Evolutionary conservation across 2,888 invertebrate species (phyloP).

Genomic region (Tridacna crocea): DNA sequence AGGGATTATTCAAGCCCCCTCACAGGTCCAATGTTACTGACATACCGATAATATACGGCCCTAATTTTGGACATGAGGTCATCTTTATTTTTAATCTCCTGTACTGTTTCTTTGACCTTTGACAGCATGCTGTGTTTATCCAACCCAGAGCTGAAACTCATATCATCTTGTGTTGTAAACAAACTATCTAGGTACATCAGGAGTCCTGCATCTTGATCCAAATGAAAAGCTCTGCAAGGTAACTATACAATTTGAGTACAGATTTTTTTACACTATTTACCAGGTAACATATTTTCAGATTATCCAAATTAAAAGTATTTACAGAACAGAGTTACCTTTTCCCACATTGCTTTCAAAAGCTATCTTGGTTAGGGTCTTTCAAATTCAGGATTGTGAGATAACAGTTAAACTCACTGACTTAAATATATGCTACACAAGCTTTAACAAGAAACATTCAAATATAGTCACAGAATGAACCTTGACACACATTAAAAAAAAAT

Average conservation of each 20-base stretch:
- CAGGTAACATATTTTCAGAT: too few species aligned
- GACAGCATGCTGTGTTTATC: slow-evolving; percentile 32
- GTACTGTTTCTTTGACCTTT: slow-evolving; percentile 56
- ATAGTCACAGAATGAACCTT: too few species aligned
- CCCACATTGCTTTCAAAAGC: too few species aligned
- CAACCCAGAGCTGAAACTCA: neutral
- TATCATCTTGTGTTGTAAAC: slow-evolving; percentile 60
- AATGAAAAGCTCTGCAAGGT: slow-evolving; percentile 68
- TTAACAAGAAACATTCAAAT: too few species aligned
- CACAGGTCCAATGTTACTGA: neutral
- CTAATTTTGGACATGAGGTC: slow-evolving; percentile 62
- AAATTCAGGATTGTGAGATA: too few species aligned
- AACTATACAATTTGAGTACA: neutral
- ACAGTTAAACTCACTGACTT: too few species aligned
- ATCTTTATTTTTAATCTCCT: slow-evolving; percentile 61
- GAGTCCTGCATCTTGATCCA: slow-evolving; percentile 73
- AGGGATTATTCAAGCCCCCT: too few species aligned
- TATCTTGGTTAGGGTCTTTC: too few species aligned
- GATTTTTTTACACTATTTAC: neutral
- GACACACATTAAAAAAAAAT: too few species aligned
- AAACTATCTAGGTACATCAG: slow-evolving; percentile 72
- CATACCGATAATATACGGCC: slow-evolving; percentile 66
- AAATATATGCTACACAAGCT: too few species aligned
- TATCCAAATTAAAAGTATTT: too few species aligned
- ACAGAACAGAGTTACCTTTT: too few species aligned